Evolutionary conservation across 2,797 vertebrate genomes (phyloP), one percentile per base, ranked within the genome.

Genomic region (Helicolenus hilgendorfi): DNA sequence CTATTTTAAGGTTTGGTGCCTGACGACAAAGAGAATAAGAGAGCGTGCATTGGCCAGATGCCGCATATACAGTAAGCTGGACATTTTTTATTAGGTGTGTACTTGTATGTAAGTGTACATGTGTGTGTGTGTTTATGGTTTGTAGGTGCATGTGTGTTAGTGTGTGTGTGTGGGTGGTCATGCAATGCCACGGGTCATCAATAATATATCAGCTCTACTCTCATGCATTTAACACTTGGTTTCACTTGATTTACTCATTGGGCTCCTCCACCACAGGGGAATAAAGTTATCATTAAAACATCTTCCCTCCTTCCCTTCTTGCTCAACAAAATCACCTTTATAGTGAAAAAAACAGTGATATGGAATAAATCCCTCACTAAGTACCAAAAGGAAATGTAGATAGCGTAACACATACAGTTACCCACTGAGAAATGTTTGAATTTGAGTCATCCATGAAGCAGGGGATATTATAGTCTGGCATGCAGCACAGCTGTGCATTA

Each of bases 221-320:
- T 93, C 76, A 56, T 89, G 83, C 93, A 95, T 96, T 96, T 95
- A 95, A 91, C 94, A 93, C 92, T 94, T 94, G 92, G 90, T 90
- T 96, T 95, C 94, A 96, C 94, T 89, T 95, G 92, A 92, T 94
- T 94, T 93, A 91, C 88, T 94, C 87, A 93, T 94, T 82, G 85
- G 75, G 83, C 76, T 88, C 73, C 63, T 88, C 82, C 56, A 33
- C 71, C 91, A 89, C 86, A 58, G 73, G 88, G 80, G 79, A 58
- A 86, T 86, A 53, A 80, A 70, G 76, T 89, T 89, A 92, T 94
- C 86, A 90, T 95, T 92, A 93, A 93, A 94, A 94, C 86, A 92
- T 92, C 68, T 84, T 53, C 72, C 81, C 77, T 80, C 64, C 56
- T 68, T 53, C 67, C 72, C 8, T 58, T 62, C 64, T 60, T 20